Base-by-base conservation (phyloP, 2,888 invertebrate species). In the Zygaena filipendulae region DNA sequence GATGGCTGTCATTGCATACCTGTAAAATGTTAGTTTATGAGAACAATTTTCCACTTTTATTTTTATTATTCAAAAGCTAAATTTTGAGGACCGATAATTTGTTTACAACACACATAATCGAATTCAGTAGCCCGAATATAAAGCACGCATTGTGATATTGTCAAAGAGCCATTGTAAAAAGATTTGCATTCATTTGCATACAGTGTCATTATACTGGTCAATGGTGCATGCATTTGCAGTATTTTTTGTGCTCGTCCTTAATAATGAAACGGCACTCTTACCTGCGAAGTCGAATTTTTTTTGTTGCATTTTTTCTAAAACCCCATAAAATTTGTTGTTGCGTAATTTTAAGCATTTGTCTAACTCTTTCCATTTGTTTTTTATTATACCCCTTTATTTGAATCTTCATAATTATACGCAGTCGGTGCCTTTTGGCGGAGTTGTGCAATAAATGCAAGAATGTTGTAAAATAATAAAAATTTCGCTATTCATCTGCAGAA, bases 311-410 rank as follows among this genome's bases (percentile, higher is more conserved):
- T 55, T 56, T 49, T 42, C 49, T 48, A 45, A 40, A 35, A 6
- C 16, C 30, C 56, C 63, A 47, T 74, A 72, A 74, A 75, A 66
- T 57, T 56, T 39, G 56, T 46, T 49, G 64, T 77, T 75, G 79
- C 79, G 69, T 74, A 79, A 75, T 70, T 71, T 68, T 74, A 72
- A 56, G 72, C 71, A 70, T 75, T 16, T 75, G 66, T 71, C 49
- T 58, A 64, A 79, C 77, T 77, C 79, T 77, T 79, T 79, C 69
- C 71, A 68, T 71, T 71, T 71, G 72, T 72, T 70, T 75, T n/a
- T 74, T 72, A 71, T 67, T 62, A 44, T 59, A 62, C 56, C 59
- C 68, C 53, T 67, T 71, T 68, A 64, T 64, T 54, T 57, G 50
- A 45, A 43, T 43, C 47, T 49, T 42, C 47, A 39, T 41, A n/a